Evolutionary conservation across 2,797 vertebrate genomes (phyloP).

Genomic region (Euthynnus affinis): DNA sequence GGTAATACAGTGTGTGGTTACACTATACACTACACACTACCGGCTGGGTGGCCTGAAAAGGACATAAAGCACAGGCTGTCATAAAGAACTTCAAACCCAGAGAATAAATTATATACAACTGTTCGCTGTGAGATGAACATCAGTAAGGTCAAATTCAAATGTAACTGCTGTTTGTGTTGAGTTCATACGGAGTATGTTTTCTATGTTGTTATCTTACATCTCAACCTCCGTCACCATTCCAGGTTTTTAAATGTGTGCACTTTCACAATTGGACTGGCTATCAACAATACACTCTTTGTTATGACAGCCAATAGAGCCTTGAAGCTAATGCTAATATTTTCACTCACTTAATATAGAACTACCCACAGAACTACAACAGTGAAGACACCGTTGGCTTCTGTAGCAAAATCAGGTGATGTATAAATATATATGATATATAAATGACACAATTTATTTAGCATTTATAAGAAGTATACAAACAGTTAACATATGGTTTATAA

Average conservation of each 20-base stretch:
- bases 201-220: too few species aligned
- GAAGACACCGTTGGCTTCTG: not conserved
- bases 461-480: too few species aligned
- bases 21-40: not conserved
- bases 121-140: not conserved
- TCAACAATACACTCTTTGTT: too few species aligned
- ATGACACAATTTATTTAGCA: not conserved
- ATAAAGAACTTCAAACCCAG: not conserved
- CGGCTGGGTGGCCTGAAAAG: slow-evolving; percentile 23
- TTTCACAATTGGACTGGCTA: too few species aligned
- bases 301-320: not conserved
- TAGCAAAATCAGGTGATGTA: not conserved
- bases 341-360: not conserved
- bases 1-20: not conserved
- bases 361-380: too few species aligned
- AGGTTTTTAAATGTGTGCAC: not conserved
- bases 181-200: too few species aligned
- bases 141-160: not conserved
- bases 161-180: not conserved
- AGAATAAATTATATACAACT: not conserved
- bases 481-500: too few species aligned
- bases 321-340: not conserved
- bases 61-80: not conserved
- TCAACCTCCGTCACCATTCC: not conserved
- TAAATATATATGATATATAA: not conserved